Evolutionary conservation across 2,797 vertebrate species (phyloP), one percentile per base, ranked within the genome.

Genomic region (Acanthopagrus latus): DNA sequence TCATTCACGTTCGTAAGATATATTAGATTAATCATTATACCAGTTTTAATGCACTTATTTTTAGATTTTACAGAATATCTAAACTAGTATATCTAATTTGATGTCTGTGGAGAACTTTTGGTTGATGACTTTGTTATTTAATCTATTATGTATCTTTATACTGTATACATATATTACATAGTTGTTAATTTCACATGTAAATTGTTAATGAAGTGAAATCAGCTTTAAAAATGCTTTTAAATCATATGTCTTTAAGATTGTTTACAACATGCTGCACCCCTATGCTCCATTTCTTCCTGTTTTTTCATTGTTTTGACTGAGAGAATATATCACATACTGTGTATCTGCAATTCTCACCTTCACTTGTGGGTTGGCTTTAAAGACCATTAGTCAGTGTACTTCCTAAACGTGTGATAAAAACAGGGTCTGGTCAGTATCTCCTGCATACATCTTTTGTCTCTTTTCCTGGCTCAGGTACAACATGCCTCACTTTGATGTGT

Each of bases 401-500:
- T 66, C n/a, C n/a, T 81, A n/a, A 8, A n/a, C 46, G 18, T 52
- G 2, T 64, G 43, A 25, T 67, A 38, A 44, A 50, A 1, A 21
- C 38, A 48, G 33, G 25, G 6, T 18, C 21, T 55, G 23, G 10
- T 55, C 41, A 20, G 23, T 9, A 0, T 51, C 7, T 16, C 58
- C 5, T 62, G 27, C 47, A 60, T 59, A 14, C 38, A 29, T 64
- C 13, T 23, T 71, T 46, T 62, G n/a, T 23, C 9, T 51, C 21
- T 17, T 66, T 33, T 71, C 60, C 71, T 82, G 62, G 71, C 57
- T 46, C 14, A 54, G 44, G 9, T 33, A 56, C 60, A 65, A 54
- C 5, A 38, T 20, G 4, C 56, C 33, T 69, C n/a, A n/a, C 76
- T 33, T 54, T 77, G 23, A 71, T 65, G 79, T 71, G 55, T 79